phyloP scores from a whole-genome alignment of 2,113 vertebrate species.

The Tupaia chinensis region DNA sequence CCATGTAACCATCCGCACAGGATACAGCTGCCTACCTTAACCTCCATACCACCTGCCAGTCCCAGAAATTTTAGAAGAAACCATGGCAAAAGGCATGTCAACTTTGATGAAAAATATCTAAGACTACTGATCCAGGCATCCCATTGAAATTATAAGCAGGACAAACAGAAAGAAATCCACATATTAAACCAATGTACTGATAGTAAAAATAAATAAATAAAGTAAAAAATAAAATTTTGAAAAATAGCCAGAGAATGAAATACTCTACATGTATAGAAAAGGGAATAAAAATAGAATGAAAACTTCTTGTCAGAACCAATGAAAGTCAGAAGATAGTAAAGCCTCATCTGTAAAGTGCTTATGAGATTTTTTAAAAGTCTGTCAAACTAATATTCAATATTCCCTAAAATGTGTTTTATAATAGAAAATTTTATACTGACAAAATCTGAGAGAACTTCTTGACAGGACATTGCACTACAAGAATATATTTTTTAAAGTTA shows the following conservation, averaged over 20 bases:
- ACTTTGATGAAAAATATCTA: not conserved
- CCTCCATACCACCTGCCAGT: too few species aligned
- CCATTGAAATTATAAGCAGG: not conserved
- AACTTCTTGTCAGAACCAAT: not conserved
- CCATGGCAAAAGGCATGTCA: not conserved
- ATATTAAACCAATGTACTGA: not conserved
- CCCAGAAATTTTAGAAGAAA: not conserved
- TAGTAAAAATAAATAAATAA: not conserved
- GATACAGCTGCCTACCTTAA: too few species aligned
- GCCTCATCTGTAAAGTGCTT: not conserved
- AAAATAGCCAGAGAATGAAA: not conserved
- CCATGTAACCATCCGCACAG: too few species aligned
- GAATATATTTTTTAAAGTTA: too few species aligned
- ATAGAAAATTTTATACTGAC: not conserved
- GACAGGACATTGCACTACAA: not conserved
- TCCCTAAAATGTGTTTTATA: not conserved
- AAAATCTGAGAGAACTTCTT: not conserved
- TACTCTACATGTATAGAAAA: not conserved
- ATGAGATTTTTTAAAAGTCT: not conserved
- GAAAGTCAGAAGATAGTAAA: not conserved
- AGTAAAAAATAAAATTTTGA: not conserved
- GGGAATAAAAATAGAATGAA: not conserved
- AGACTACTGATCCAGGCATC: not conserved
- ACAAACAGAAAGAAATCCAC: not conserved
- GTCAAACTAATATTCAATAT: not conserved